Percentiles rank a stretch among this genome's conserved stretches.
These are phyloP conservation scores for Litocranius walleri DNA, from an alignment of 2,113 vertebrate species.

Conservation along the genomic window DNA sequence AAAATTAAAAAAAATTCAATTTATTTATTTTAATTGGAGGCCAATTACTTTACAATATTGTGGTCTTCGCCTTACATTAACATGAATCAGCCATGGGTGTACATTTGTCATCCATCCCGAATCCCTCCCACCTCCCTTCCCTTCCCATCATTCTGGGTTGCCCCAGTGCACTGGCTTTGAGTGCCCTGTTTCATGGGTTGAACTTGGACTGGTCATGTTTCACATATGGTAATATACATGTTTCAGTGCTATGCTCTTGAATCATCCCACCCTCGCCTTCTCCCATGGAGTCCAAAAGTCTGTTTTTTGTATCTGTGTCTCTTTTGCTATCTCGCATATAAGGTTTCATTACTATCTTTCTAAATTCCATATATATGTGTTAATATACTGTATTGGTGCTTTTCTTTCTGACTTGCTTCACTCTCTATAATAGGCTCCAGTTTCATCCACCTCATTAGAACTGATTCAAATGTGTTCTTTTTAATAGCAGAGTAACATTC, in stretches of 20 bases:
- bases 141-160: neutral
- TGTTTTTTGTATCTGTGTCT: neutral
- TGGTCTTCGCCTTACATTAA: neutral
- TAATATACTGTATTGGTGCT: neutral
- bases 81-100: neutral
- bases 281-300: neutral
- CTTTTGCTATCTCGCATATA: accelerated
- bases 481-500: neutral
- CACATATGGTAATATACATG: neutral
- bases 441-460: neutral
- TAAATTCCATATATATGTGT: neutral
- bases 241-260: neutral
- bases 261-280: neutral
- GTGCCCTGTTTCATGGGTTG: neutral
- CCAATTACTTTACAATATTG: neutral
- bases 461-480: neutral
- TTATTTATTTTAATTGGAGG: neutral
- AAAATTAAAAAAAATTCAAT: neutral
- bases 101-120: accelerated
- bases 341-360: neutral
- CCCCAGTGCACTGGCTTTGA: neutral
- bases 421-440: neutral
- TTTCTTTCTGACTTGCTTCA: neutral
- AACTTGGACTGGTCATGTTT: neutral
- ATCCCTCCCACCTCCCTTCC: neutral